Conservation (phyloP, 2,888 invertebrate species). For the Cataglyphis rosenhaueri region DNA sequence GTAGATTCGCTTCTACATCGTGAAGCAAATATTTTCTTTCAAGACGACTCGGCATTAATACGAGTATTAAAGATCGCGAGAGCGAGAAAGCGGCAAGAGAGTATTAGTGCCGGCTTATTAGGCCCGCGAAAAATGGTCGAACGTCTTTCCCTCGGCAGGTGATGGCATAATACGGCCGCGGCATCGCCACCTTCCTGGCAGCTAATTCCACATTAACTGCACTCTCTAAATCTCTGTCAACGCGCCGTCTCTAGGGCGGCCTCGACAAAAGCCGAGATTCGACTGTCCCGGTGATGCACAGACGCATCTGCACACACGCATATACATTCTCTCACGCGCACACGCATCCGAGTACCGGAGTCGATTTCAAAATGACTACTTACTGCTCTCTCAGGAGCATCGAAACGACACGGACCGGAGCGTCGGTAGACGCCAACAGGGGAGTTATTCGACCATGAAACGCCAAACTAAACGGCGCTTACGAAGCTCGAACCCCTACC, state of each 20-base stretch:
- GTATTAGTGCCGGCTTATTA: slow-evolving; percentile 78
- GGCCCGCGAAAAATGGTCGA: slow-evolving; percentile 63
- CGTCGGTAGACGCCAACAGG: slow-evolving; percentile 64
- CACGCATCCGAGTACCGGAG: slow-evolving; percentile 37
- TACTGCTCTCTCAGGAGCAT: slow-evolving; percentile 61
- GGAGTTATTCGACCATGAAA: slow-evolving; percentile 84
- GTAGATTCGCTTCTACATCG: slow-evolving; percentile 25
- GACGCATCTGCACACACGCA: slow-evolving; percentile 12
- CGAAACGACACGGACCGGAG: slow-evolving; percentile 55
- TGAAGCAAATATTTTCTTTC: slow-evolving; percentile 49
- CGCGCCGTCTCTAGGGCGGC: slow-evolving; percentile 64
- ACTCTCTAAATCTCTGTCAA: slow-evolving; percentile 80
- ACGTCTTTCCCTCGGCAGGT: slow-evolving; percentile 66
- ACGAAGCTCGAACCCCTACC: slow-evolving; percentile 64
- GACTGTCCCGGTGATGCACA: slow-evolving; percentile 17
- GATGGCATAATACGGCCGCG: slow-evolving; percentile 62
- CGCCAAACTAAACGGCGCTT: slow-evolving; percentile 85
- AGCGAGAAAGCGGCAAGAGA: slow-evolving; percentile 19
- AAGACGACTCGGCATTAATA: slow-evolving; percentile 36
- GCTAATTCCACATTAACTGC: slow-evolving; percentile 64
- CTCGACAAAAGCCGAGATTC: slow-evolving; percentile 61
- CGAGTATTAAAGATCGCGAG: slow-evolving; percentile 64
- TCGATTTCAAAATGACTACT: slow-evolving; percentile 66
- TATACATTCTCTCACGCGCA: not conserved
- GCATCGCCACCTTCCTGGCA: slow-evolving; percentile 40